Conservation (phyloP, 2,113 vertebrate genomes). For the Limanda limanda region DNA sequence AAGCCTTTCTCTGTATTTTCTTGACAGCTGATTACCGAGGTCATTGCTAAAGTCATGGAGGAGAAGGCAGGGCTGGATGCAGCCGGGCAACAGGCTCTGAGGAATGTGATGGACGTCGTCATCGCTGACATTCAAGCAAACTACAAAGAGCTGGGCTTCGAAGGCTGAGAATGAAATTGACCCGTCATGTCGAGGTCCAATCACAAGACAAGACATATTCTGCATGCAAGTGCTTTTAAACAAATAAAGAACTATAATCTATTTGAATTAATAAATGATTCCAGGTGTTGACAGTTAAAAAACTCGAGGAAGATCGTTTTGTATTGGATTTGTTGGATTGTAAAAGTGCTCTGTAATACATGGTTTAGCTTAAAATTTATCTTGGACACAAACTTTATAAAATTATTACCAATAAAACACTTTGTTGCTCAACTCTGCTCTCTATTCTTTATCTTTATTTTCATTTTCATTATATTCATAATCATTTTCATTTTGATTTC, state of each 20-base stretch:
- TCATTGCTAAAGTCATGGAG: constrained; percentile 70
- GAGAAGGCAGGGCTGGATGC: constrained; percentile 75
- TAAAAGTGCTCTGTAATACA: not conserved
- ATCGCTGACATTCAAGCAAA: constrained; percentile 66
- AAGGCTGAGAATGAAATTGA: constrained; percentile 52
- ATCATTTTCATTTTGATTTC: not conserved
- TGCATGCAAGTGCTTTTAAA: not conserved
- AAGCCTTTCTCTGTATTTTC: not conserved
- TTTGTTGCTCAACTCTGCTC: not conserved
- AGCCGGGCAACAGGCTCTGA: constrained; percentile 68
- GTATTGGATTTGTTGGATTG: too few species aligned
- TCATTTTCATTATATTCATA: not conserved
- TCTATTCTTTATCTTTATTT: not conserved
- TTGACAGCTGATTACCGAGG: constrained; percentile 73
- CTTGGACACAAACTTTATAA: not conserved
- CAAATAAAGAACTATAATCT: not conserved
- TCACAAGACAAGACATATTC: not conserved
- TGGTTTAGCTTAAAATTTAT: not conserved
- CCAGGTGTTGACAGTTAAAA: not conserved
- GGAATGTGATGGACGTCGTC: constrained; percentile 64
- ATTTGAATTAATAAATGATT: not conserved
- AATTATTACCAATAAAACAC: constrained; percentile 30
- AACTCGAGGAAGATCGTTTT: not conserved
- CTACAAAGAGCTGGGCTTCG: constrained; percentile 80
- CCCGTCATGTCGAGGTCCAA: not conserved